Base-by-base conservation (phyloP, 1,140 invertebrate species). In the Neodiprion fabricii region DNA sequence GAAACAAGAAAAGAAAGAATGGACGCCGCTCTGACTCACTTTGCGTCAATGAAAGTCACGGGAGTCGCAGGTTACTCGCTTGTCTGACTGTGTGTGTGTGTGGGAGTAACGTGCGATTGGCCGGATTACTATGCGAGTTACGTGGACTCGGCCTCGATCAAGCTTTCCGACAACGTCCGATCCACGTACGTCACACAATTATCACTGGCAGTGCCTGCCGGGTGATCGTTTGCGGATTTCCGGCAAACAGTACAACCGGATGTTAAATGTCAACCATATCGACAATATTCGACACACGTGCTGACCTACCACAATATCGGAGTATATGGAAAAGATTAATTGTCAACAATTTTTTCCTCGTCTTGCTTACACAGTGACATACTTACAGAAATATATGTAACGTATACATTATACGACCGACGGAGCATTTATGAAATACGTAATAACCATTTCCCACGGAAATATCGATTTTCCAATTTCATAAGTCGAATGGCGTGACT, bases 1-100 rank as follows among this genome's bases (percentile, higher is more conserved):
- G n/a, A 5, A 14, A 61, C 5, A 40, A 40, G 28, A 61, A 17
- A 14, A 14, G 53, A 17, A 12, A 12, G 4, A 17, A 61, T 9
- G 11, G 4, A 9, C 53, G 11, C 11, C 11, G 7, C 11, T 74
- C 68, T 78, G 81, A 81, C 69, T 80, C 80, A 81, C 72, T 78
- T 77, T 69, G 72, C 72, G 74, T 79, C 78, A 77, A 82, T 75
- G 74, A 72, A 77, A 73, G 68, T 78, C 28, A 49, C 72, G 66
- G 53, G 11, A 7, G 53, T 40, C 5, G 53, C 53, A 12, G n/a
- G 5, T 17, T 12, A 61, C 5, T 9, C 53, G 8, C 4, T 61
- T 17, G 53, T 40, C 28, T 40, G 17, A 21, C 28, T 40, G 28
- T 40, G 28, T 40, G 0, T 5, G 17, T 17, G 17, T 17, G 17